Evolutionary conservation across 1,140 invertebrate species (phyloP), one percentile per base, ranked within the genome.

Genomic region (Helicoverpa armigera): DNA sequence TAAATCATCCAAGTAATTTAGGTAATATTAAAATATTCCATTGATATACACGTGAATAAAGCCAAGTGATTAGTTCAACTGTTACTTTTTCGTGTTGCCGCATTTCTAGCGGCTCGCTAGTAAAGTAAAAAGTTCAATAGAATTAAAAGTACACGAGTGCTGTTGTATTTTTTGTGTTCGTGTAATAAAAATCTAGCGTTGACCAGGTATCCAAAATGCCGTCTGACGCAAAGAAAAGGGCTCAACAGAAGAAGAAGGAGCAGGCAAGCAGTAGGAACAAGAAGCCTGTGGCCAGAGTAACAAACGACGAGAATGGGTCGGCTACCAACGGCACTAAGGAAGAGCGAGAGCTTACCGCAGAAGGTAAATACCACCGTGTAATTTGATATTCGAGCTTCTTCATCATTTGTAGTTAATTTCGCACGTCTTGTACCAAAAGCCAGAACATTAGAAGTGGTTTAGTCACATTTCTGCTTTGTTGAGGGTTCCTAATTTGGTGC

Each of bases 171-270:
- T 67, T 67, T 77, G 75, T 77, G 75, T 77, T 77, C 75, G 75
- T 77, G 75, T 77, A 77, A 77, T 77, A 67, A 65, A 50, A 61
- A 77, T 54, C 54, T 77, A 61, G 75, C 50, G 51, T 67, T 79
- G 31, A 79, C 35, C 43, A 79, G 76, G 76, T 79, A 83, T 61
- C 80, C 72, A 95, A 85, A 88, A 99, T 99, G 99, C 98, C 99
- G 86, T 99, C 98, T 85, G 98, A 99, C 94, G 97, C 99, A 2
- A 99, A 99, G 95, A 99, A 99, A 96, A 98, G 98, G 88, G 97
- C 99, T 92, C 98, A 98, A 92, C 98, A 98, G 88, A 98, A 99
- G 94, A 99, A 99, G 95, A 99, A 99, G 93, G 98, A 99, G 87
- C 98, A 98, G 35, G 98, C 98, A 23, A 98, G 98, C 91, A 96